phyloP scores from a whole-genome alignment of 30 jellyfish, hydroid and myxozoan genomes.

The Chironex yamaguchii region DNA sequence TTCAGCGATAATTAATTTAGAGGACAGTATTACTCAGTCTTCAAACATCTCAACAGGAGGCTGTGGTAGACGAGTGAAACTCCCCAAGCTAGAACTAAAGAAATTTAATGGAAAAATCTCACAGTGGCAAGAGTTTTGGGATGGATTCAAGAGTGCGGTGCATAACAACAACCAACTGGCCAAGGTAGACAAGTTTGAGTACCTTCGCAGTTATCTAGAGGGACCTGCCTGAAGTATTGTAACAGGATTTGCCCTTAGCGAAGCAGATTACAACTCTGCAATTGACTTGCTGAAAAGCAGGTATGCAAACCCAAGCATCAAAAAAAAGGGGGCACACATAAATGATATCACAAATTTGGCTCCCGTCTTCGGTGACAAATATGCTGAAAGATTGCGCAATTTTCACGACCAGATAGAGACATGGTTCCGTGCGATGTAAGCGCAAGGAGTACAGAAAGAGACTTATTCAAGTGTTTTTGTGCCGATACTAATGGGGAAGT shows the following conservation, averaged over 20 bases:
- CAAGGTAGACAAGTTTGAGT: constrained; percentile 31
- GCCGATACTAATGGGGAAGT: constrained; percentile 51
- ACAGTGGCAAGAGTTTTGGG: constrained; percentile 60
- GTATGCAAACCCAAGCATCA: constrained; percentile 42
- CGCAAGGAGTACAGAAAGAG: constrained; percentile 28
- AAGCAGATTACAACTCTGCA: constrained; percentile 37
- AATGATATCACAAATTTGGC: constrained; percentile 16
- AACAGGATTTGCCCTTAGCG: constrained; percentile 58
- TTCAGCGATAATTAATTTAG: no score
- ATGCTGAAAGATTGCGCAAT: constrained; percentile 13
- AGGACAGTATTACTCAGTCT: no score
- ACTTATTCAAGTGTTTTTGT: constrained; percentile 32
- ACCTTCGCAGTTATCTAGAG: constrained; percentile 18
- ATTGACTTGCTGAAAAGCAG: constrained; percentile 24
- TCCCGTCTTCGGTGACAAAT: constrained; percentile 49
- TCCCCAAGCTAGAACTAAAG: constrained; percentile 20
- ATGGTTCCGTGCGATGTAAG: constrained; percentile 70
- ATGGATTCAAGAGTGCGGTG: constrained; percentile 38
- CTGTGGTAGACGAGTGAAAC: background rate
- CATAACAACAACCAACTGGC: constrained; percentile 45
- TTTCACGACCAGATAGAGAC: constrained; percentile 63
- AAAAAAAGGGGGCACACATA: constrained; percentile 63
- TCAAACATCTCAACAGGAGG: no score
- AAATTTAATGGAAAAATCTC: constrained; percentile 36
- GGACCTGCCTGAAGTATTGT: constrained; percentile 61